A percentile compares a stretch with the other conserved stretches of the same genome.
These are phyloP conservation scores for Pseudomyrmex sp. DNA, from an alignment of 1,140 invertebrate genomes.

Conservation along the genomic window DNA sequence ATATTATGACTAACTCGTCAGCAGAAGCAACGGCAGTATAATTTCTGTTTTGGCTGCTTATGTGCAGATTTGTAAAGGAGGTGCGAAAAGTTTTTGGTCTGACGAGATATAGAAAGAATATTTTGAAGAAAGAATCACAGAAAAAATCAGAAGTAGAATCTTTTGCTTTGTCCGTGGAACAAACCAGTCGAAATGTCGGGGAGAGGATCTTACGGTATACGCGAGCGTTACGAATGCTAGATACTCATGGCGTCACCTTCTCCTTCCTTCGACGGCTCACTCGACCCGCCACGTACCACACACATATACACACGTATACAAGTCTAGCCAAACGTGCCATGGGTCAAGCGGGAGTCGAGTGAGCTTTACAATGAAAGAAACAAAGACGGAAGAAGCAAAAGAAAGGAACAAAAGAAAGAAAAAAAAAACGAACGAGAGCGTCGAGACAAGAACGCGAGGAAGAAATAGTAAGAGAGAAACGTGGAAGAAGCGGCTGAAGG, in stretches of 20 bases:
- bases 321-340: slow-evolving; percentile 37
- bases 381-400: neutral
- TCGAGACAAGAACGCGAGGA: slow-evolving; percentile 21
- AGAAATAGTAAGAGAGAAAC: slow-evolving; percentile 10
- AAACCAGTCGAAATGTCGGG: slow-evolving; percentile 39
- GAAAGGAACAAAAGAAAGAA: neutral
- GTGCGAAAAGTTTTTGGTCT: too few species aligned
- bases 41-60: slow-evolving; percentile 51
- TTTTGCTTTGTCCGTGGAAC: neutral
- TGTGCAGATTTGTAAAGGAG: too few species aligned
- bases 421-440: neutral
- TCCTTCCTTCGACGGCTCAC: slow-evolving; percentile 53
- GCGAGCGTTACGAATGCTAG: slow-evolving; percentile 41
- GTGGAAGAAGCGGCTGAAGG: slow-evolving; percentile 13
- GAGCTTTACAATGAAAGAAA: neutral
- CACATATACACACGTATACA: neutral
- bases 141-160: slow-evolving; percentile 7
- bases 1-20: slow-evolving; percentile 47
- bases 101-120: neutral
- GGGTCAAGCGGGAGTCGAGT: slow-evolving; percentile 57
- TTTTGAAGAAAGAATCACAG: neutral
- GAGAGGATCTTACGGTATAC: slow-evolving; percentile 19
- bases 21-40: slow-evolving; percentile 46
- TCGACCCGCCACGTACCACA: slow-evolving; percentile 42
- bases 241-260: slow-evolving; percentile 38